A percentile compares a stretch with the other conserved stretches of the same genome.
These are phyloP conservation scores for Pocillopora grandis DNA, from an alignment of 92 coral and sea anemone genomes.

Conservation along the genomic window DNA sequence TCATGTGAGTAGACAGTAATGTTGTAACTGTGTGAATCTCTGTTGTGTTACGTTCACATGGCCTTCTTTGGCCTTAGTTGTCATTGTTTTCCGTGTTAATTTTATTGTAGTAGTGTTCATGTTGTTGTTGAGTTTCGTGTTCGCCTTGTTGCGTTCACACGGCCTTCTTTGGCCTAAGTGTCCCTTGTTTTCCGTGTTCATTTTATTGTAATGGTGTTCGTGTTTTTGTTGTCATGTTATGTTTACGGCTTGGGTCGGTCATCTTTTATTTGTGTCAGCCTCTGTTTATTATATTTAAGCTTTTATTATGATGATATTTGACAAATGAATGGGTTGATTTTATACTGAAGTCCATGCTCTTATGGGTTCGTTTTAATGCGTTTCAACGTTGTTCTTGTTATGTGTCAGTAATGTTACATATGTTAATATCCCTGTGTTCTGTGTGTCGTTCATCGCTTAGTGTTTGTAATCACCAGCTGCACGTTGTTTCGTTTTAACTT, in stretches of 20 bases:
- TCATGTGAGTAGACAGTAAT: too few species aligned
- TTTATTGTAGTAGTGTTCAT: background rate
- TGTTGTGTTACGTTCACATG: too few species aligned
- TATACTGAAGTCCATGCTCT: background rate
- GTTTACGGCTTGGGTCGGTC: background rate
- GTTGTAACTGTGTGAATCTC: too few species aligned
- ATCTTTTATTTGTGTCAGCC: background rate
- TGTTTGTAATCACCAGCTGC: background rate
- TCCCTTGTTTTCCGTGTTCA: background rate
- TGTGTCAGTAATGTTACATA: background rate
- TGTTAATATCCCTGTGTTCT: background rate
- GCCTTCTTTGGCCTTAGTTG: too few species aligned
- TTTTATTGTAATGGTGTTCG: background rate
- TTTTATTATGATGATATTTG: too few species aligned
- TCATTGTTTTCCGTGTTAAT: background rate
- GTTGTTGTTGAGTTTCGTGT: background rate
- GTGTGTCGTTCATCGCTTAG: background rate
- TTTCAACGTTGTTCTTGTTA: background rate
- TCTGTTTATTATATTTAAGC: background rate
- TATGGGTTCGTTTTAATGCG: background rate
- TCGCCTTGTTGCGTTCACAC: too few species aligned
- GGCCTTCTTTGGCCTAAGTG: too few species aligned
- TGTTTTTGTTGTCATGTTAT: background rate
- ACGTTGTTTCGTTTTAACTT: background rate
- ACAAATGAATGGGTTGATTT: too few species aligned